Conservation (phyloP, 2,888 invertebrate genomes). For the Piscicola geometra region DNA sequence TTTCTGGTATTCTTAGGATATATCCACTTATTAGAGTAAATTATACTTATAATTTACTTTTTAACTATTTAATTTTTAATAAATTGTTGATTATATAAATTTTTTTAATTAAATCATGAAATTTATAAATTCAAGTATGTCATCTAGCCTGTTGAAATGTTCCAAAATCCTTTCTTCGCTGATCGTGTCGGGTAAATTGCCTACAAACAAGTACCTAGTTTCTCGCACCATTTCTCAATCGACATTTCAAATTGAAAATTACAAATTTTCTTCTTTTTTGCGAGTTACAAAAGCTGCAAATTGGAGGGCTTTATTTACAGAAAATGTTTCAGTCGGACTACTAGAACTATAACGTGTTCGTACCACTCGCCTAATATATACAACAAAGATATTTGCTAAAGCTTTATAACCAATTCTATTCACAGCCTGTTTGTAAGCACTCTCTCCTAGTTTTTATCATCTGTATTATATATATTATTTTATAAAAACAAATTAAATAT, state of each 20-base stretch:
- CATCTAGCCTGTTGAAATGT: slow-evolving; percentile 71
- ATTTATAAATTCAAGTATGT: background rate
- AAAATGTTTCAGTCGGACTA: background rate
- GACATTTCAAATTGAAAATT: background rate
- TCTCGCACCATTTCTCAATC: slow-evolving; percentile 83
- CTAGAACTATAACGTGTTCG: background rate
- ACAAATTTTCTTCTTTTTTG: background rate
- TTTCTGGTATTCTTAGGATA: too few species aligned
- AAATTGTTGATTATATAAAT: background rate
- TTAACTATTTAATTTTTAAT: background rate
- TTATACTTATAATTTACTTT: background rate
- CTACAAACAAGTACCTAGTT: slow-evolving; percentile 99
- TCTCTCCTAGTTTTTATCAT: background rate
- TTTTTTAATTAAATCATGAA: background rate
- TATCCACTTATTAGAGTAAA: background rate
- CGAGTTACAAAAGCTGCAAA: background rate
- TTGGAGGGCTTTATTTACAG: background rate
- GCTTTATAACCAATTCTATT: background rate
- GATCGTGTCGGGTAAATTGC: slow-evolving; percentile 99
- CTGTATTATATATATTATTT: background rate
- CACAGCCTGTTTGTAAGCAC: background rate
- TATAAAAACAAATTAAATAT: background rate
- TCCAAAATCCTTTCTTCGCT: slow-evolving; percentile 93
- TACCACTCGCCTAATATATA: background rate
- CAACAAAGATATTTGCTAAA: background rate